Evolutionary conservation across 2,113 vertebrate species (phyloP), one percentile per base, ranked within the genome.

Genomic region (Crotophaga sulcirostris): DNA sequence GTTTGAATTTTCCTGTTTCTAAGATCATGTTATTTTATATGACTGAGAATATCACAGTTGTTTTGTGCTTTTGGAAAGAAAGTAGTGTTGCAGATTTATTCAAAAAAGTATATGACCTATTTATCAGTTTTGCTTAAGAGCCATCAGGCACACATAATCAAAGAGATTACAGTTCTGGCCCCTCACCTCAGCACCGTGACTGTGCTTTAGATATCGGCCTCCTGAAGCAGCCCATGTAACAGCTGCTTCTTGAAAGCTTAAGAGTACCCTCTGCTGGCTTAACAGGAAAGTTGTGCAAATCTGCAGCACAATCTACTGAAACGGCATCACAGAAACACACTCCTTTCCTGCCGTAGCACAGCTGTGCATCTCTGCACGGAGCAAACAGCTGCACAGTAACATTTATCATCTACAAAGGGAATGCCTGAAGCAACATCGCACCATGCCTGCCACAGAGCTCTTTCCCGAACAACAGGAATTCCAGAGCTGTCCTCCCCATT

Each of bases 231-330:
- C 7, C 62, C 63, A 3, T 2, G 0, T 13, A 38, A 49, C 25
- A 24, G 33, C 8, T 8, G 5, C 49, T 14, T 47, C 49, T 64
- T 28, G 73, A 54, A 72, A 91, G 95, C 21, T 58, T 19, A 92
- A 95, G 81, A 94, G 69, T 44, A 34, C 96, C 96, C 96, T 95
- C 96, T 97, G 76, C 81, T 88, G 97, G 94, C 8, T 89, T 26
- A 60, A 84, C 54, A 9, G 0, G 7, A n/a, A 54, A 81, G 25
- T 12, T 58, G 45, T 25, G 10, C 80, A 88, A 77, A 54, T 21
- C 72, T 52, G 52, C 73, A 55, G 55, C 66, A 21, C 28, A 28
- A 6, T 5, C 36, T 16, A 6, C 21, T 29, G 54, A 58, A 74
- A 24, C 5, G 5, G 42, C 44, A 33, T 1, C 0, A 11, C 70